phyloP scores from a whole-genome alignment of 2,113 vertebrate genomes.

The Syngnathus typhle region DNA sequence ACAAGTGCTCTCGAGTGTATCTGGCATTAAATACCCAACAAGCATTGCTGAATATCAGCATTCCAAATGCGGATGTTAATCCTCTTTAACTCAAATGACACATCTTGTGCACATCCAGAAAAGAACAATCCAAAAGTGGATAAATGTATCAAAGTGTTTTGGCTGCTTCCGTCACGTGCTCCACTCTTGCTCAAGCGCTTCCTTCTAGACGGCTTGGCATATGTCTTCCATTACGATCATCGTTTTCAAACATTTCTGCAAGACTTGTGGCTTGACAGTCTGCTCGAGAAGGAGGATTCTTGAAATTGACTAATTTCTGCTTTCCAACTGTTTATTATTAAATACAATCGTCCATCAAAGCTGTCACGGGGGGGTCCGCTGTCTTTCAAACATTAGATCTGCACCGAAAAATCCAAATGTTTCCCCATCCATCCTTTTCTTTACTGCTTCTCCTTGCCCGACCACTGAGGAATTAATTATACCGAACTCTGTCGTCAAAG shows the following conservation, averaged over 20 bases:
- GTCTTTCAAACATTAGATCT: conserved; percentile 41
- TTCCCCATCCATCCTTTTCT: conserved; percentile 29
- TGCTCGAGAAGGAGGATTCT: conserved; percentile 65
- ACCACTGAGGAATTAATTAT: no score
- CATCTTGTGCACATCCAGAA: conserved; percentile 26
- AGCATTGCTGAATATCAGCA: conserved; percentile 37
- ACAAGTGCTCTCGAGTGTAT: conserved; percentile 2
- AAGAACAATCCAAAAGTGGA: not conserved
- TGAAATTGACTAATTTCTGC: conserved; percentile 74
- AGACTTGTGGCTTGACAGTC: conserved; percentile 70
- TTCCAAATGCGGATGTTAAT: conserved; percentile 24
- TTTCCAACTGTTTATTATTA: conserved; percentile 75
- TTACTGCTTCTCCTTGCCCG: conserved; percentile 51
- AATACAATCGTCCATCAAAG: conserved; percentile 78
- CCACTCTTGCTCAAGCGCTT: conserved; percentile 30
- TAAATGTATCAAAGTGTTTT: not conserved
- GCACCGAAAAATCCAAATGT: not conserved
- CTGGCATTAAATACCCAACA: conserved; percentile 64
- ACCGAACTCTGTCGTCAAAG: not conserved
- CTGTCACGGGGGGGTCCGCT: conserved; percentile 57
- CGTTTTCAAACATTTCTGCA: conserved; percentile 65
- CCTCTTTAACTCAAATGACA: conserved; percentile 42
- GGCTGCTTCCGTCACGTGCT: conserved; percentile 14
- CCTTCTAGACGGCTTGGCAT: conserved; percentile 59
- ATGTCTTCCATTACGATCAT: conserved; percentile 69